These are phyloP conservation scores for Ichneumon xanthorius DNA, from an alignment of 2,888 invertebrate genomes.

Conservation along the genomic window DNA sequence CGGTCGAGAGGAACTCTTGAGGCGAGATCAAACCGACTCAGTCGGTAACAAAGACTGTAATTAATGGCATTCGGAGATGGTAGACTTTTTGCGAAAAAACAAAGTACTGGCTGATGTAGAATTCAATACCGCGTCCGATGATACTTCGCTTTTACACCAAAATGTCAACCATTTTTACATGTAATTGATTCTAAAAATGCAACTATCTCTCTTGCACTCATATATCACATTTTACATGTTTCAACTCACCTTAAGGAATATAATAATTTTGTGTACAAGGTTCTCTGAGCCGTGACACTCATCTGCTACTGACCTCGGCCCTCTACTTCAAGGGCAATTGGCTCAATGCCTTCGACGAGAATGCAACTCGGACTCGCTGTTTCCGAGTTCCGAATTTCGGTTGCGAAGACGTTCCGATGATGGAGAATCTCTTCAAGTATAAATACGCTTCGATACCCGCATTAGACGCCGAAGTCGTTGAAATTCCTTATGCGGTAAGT, in stretches of 20 bases:
- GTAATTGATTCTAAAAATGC: too few species aligned
- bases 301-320: slow-evolving; percentile 91
- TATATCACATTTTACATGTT: background rate
- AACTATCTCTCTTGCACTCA: too few species aligned
- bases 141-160: too few species aligned
- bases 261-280: slow-evolving; percentile 73
- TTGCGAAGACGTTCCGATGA: slow-evolving; percentile 88
- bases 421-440: slow-evolving; percentile 88
- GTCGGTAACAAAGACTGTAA: too few species aligned
- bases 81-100: too few species aligned
- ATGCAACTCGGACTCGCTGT: slow-evolving; percentile 86
- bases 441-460: slow-evolving; percentile 87
- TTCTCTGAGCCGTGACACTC: slow-evolving; percentile 85
- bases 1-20: too few species aligned
- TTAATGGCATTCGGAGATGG: too few species aligned
- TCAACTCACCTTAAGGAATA: background rate
- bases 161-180: too few species aligned
- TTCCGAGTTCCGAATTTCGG: slow-evolving; percentile 88
- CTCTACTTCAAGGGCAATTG: slow-evolving; percentile 93
- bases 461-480: slow-evolving; percentile 89
- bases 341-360: slow-evolving; percentile 88
- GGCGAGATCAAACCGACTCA: too few species aligned
- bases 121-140: too few species aligned
- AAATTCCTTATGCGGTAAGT: slow-evolving; percentile 91
- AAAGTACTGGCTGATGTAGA: too few species aligned